Evolutionary conservation across 2,888 invertebrate genomes (phyloP), one percentile per base, ranked within the genome.

Genomic region (Cerastoderma edule): DNA sequence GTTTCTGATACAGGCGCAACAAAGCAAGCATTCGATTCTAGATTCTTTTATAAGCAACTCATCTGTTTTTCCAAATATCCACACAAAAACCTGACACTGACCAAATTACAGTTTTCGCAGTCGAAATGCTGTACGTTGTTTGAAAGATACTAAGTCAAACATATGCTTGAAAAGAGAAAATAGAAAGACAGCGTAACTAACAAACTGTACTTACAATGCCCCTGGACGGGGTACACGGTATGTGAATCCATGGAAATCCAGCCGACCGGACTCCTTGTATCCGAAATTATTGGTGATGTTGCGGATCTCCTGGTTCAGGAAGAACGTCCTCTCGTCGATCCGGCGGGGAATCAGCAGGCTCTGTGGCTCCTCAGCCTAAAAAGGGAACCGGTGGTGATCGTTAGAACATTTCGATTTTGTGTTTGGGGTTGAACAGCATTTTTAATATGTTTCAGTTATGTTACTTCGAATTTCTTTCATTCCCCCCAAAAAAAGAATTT

Each of bases 231-330:
- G 57, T 6, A 80, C 63, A 32, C 72, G 66, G 67, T 72, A 80
- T 0, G 35, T 3, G 24, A 50, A 67, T 24, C 44, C 48, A n/a
- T 28, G 32, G 13, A 32, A 63, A 6, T 80, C 77, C n/a, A 80
- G 32, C 4, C 72, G 67, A 0, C 72, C 75, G 5, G 50, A n/a
- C 27, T 80, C 80, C 64, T 80, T 80, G 57, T 77, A 75, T 1
- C 75, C 75, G 10, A 72, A 33, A n/a, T 19, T 69, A 57, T 80
- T 77, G 0, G 66, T 16, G 1, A 77, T 44, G 28, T 63, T 66
- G 13, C n/a, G 22, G 19, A 71, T 66, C 28, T 76, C 80, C 6
- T 30, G n/a, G 16, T 39, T 39, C 16, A 70, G 56, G 16, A 71
- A 32, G 5, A 16, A 32, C 5, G 67, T 53, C 22, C 68, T 30